Evolutionary conservation across 2,113 vertebrate species (phyloP).

Genomic region (Gobiocypris rarus): DNA sequence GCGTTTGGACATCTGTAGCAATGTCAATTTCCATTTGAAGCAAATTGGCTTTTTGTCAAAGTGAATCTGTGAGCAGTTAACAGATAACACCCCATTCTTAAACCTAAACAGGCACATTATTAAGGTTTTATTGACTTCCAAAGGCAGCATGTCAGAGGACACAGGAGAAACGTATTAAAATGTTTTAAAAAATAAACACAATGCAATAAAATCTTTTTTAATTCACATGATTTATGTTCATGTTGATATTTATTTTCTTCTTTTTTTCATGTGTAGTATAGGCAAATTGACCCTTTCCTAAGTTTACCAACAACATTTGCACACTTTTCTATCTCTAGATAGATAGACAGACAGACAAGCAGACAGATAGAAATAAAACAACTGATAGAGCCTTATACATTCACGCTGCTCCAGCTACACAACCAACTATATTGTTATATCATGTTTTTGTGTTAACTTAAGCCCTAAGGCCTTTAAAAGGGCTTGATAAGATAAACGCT

Average conservation of each 20-base stretch:
- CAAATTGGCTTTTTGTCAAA: constrained; percentile 32
- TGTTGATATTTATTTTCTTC: background rate
- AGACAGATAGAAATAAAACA: background rate
- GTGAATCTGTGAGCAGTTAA: constrained; percentile 7
- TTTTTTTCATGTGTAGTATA: too few species aligned
- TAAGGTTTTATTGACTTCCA: background rate
- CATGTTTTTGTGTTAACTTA: background rate
- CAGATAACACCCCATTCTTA: background rate
- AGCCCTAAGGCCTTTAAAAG: background rate
- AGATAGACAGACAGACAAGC: too few species aligned
- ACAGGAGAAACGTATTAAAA: background rate
- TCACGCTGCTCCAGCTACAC: background rate
- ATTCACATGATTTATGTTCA: background rate
- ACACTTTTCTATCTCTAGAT: too few species aligned
- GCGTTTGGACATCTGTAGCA: constrained; percentile 24
- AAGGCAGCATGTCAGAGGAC: background rate
- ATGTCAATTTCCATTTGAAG: constrained; percentile 19
- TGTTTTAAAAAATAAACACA: too few species aligned
- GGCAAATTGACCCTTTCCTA: too few species aligned
- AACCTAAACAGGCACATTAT: background rate
- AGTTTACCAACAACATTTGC: too few species aligned
- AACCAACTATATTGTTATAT: background rate
- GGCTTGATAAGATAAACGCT: constrained; percentile 11
- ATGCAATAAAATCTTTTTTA: background rate
- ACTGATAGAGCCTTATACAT: background rate